Base-by-base conservation (phyloP, 2,797 vertebrate genomes). In the Sebastes flavidus region DNA sequence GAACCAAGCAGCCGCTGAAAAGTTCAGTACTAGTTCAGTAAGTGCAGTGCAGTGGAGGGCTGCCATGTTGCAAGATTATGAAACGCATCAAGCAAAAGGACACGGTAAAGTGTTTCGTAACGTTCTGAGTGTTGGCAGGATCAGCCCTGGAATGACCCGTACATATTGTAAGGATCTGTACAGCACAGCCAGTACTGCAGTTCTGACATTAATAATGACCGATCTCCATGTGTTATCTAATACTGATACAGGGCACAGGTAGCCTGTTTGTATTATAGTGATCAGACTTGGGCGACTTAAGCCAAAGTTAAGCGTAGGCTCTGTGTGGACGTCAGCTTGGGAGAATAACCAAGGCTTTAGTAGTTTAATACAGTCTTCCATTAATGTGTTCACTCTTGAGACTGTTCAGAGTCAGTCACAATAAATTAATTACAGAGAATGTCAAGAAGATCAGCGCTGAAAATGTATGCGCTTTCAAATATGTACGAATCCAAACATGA, bases 31-130 rank as follows among this genome's bases (percentile, higher is more conserved):
- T 24, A 36, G 70, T 72, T 80, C 38, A 76, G 61, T 36, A 27
- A 78, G 80, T 70, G 42, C 75, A 70, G 30, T 20, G 7, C 2
- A 56, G 68, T 20, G 6, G 16, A 55, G 25, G 32, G 29, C 72
- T 81, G 81, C 75, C 75, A 73, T 30, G 69, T 63, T 46, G 62
- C 24, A 59, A 74, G 59, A 72, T 74, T 78, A 80, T 65, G 52
- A 85, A 81, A 81, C 46, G 46, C 60, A 80, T 87, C 73, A 81
- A 34, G 67, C 27, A 55, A 74, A 65, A 60, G 24, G 46, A 70
- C 65, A 12, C 9, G 36, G 67, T 54, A 34, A 56, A 46, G 60
- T 42, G 62, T 42, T 65, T 25, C 16, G 25, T 38, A 77, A 74
- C 67, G 36, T 73, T 72, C 29, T 25, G 34, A 80, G 59, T 12